Conservation (phyloP, 2,113 vertebrate genomes). For the Notarius quadriscutis region DNA sequence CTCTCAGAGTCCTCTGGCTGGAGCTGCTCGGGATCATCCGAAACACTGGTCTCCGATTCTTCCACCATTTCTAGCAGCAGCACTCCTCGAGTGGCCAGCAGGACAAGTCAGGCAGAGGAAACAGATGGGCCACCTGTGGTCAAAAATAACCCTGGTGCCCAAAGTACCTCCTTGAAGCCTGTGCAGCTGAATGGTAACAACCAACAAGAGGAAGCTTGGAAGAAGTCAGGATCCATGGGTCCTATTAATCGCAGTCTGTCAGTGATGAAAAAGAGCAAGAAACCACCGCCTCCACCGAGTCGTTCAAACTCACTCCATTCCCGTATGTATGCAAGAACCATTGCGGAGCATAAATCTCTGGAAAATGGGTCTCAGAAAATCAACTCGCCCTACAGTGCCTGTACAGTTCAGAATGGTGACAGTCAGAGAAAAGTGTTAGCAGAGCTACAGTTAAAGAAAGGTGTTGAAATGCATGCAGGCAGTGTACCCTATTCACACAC, state of each 20-base stretch:
- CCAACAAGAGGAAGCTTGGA: conserved; percentile 58
- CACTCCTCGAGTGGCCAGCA: conserved; percentile 53
- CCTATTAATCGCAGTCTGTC: conserved; percentile 82
- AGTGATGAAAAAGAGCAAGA: conserved; percentile 83
- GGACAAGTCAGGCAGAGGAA: conserved; percentile 48
- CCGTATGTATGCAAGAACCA: too few relatives aligned
- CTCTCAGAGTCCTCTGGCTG: conserved; percentile 80
- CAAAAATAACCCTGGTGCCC: conserved; percentile 20
- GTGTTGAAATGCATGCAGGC: conserved; percentile 53
- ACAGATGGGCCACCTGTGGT: neutral
- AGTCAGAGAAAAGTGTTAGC: conserved; percentile 70
- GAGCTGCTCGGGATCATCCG: conserved; percentile 90
- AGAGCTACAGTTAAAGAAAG: conserved; percentile 75
- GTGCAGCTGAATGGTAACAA: conserved; percentile 55
- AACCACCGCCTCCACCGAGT: conserved; percentile 78
- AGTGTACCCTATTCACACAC: conserved; percentile 58
- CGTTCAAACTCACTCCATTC: conserved; percentile 84
- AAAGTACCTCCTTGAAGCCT: neutral
- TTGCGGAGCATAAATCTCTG: conserved; percentile 13
- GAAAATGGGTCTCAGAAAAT: conserved; percentile 65
- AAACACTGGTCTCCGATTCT: conserved; percentile 92
- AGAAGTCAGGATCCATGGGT: conserved; percentile 56
- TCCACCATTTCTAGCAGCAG: conserved; percentile 85
- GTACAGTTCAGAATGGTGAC: conserved; percentile 83
- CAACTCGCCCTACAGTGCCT: conserved; percentile 85